Evolutionary conservation across 2,797 vertebrate genomes (phyloP).

Genomic region (Florisuga fusca): DNA sequence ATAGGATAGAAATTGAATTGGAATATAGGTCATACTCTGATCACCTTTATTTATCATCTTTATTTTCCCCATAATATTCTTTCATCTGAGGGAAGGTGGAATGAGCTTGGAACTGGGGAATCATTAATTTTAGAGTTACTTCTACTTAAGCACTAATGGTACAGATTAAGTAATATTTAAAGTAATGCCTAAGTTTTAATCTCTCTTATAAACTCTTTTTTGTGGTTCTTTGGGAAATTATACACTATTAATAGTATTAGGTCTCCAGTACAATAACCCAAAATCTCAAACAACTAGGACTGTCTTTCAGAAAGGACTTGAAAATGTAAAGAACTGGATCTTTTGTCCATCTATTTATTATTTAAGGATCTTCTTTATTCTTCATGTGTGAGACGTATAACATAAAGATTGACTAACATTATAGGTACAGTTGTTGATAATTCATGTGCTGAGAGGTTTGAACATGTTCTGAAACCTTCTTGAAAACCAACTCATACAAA

Average conservation of each 20-base stretch:
- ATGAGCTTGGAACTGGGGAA: background rate
- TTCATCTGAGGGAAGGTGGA: background rate
- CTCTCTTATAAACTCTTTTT: background rate
- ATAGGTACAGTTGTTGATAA: background rate
- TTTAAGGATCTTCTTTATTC: background rate
- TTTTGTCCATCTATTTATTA: background rate
- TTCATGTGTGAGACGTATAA: background rate
- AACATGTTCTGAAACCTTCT: background rate
- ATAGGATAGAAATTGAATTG: background rate
- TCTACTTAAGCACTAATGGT: background rate
- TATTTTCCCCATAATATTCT: background rate
- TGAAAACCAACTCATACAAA: background rate
- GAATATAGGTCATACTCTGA: background rate
- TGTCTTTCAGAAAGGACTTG: background rate
- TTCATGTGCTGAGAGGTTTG: background rate
- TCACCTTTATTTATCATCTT: conserved; percentile 14
- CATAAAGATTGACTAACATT: background rate
- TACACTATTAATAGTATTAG: background rate
- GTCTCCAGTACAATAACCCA: background rate
- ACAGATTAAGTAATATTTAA: conserved; percentile 22
- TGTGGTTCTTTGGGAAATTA: background rate
- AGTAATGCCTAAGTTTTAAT: background rate
- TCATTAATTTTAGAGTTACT: conserved; percentile 29
- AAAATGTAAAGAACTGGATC: background rate
- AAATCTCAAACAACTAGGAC: background rate